Base-by-base conservation (phyloP, 2,797 vertebrate species). In the Morus bassanus region DNA sequence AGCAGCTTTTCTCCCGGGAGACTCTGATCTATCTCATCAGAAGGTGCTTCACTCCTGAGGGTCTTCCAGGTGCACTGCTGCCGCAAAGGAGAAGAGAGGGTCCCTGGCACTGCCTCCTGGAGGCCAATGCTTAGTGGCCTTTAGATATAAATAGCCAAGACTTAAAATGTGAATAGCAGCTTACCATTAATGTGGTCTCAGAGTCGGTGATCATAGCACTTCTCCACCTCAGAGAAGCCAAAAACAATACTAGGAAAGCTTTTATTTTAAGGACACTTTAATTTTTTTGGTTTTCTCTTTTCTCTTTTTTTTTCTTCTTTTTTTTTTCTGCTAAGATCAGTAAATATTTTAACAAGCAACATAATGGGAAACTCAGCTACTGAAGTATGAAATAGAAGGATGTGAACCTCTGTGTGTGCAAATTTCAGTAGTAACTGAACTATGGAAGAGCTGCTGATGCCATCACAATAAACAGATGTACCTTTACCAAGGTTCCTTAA, bases 321-420 rank as follows among this genome's bases (percentile, higher is more conserved):
- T 75, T 54, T 59, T 67, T 39, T 14, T 1, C 9, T 63, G 15
- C 8, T 61, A 78, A 77, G 41, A 43, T 60, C 45, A 69, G 46
- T 78, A 93, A 95, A 94, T 95, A 93, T 85, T 96, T 92, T 76
- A 96, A 46, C 51, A 89, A 67, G n/a, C 10, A 67, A 51, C 10
- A 60, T 59, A 73, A 82, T 67, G 14, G 63, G 48, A 93, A 94
- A 63, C 31, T 75, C 69, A 67, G 8, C 45, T 79, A 63, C 9
- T 82, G 74, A 91, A 79, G 70, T 67, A 70, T 87, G 91, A 96
- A 95, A 90, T 50, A 74, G 74, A 56, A 79, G 51, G n/a, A 70
- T 37, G 28, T 31, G 39, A 90, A 91, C 28, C 14, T 69, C 35
- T 78, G 33, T 70, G 46, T 23, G 51, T 74, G 39, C 43, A 81